A percentile compares a stretch with the other conserved stretches of the same genome.
These are phyloP conservation scores for Escarpia spicata DNA, from an alignment of 2,888 invertebrate genomes.

Conservation along the genomic window DNA sequence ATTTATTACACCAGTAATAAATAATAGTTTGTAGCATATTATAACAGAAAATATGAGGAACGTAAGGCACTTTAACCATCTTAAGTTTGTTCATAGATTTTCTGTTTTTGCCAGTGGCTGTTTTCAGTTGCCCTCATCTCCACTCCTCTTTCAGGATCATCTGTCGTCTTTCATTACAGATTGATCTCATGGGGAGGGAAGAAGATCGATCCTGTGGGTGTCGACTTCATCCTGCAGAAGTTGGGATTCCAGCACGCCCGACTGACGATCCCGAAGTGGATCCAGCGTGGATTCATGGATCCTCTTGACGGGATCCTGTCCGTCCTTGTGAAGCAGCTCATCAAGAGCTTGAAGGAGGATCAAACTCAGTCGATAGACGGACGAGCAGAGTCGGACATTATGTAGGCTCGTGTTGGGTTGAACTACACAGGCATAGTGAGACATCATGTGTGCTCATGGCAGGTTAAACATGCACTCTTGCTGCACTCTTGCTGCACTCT, in stretches of 20 bases:
- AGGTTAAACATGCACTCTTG: conserved; percentile 39
- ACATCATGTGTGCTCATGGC: conserved; percentile 78
- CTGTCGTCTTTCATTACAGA: conserved; percentile 45
- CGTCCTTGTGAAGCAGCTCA: conserved; percentile 58
- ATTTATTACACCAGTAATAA: too few species aligned
- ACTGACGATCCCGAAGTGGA: conserved; percentile 98
- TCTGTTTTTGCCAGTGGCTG: too few species aligned
- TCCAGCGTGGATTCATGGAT: conserved; percentile 98
- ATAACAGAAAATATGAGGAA: too few species aligned
- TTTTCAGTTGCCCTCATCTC: too few species aligned
- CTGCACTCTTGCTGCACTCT: too few species aligned
- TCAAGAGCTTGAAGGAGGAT: conserved; percentile 37
- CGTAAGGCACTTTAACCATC: too few species aligned
- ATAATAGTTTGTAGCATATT: too few species aligned
- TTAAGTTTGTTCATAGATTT: too few species aligned
- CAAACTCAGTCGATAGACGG: background rate
- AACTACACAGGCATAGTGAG: too few species aligned
- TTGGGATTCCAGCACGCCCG: conserved; percentile 96
- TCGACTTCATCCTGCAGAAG: conserved; percentile 97
- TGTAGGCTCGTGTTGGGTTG: too few species aligned
- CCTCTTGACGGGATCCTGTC: conserved; percentile 86
- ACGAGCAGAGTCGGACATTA: too few species aligned
- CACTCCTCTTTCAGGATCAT: background rate
- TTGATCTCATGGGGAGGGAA: conserved; percentile 84
- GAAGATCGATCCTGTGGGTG: conserved; percentile 97